Evolutionary conservation across 2,888 invertebrate genomes (phyloP), one percentile per base, ranked within the genome.

Genomic region (Maniola hyperantus): DNA sequence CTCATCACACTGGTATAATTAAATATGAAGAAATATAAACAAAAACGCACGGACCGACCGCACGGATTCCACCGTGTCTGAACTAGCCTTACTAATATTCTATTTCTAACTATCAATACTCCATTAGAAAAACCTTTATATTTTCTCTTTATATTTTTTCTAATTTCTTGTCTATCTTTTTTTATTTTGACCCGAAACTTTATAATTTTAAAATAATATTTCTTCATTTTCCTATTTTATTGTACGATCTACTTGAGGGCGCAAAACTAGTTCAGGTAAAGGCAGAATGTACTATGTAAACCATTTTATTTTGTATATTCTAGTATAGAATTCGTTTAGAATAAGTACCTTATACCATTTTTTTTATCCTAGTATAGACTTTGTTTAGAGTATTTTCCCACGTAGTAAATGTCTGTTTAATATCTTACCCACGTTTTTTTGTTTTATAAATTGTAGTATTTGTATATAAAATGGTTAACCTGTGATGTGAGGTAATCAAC

Each of bases 31-130:
- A 11, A 39, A 39, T 39, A 39, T 39, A 11, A 11, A 39, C 11
- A 39, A 39, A 39, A 39, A 2, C 39, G 39, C 39, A 11, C 39
- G 39, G 1, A 39, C 11, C 11, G 11, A 11, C 39, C 11, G 11
- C 39, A 39, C 39, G 39, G 39, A 39, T 39, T 39, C 39, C 39
- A 11, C 39, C 39, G 4, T 39, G 39, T 39, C 4, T 39, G 39
- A 39, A 39, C 39, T 39, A 39, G 39, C 39, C 39, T 6, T 39
- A 39, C 11, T 39, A 39, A 39, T 39, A 39, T 39, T 39, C 10
- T 36, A 10, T 10, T 39, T 39, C 26, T 26, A 39, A 39, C 11
- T 4, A 36, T 39, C 39, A 2, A 39, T 39, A 18, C 95, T 34
- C 15, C 10, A 33, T 39, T 57, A 36, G 18, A 8, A 55, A 51